A percentile compares a stretch with the other conserved stretches of the same genome.
Conservation (phyloP, 2,113 vertebrate genomes). For the Albula glossodonta region DNA sequence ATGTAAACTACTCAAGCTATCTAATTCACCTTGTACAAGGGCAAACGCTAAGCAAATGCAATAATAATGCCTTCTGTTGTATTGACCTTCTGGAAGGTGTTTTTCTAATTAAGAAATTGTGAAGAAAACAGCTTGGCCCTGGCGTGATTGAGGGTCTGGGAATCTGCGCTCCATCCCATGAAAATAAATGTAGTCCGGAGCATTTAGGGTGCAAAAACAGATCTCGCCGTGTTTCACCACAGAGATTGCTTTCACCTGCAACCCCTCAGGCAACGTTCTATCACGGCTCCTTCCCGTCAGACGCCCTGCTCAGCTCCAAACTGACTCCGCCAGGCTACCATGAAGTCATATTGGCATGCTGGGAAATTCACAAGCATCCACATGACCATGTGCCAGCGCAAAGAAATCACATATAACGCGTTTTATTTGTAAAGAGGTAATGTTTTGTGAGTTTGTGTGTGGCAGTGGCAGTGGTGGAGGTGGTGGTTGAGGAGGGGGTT, state of each 20-base stretch:
- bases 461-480: background rate
- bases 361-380: slow-evolving; percentile 61
- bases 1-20: background rate
- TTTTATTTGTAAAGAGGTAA: too few relatives aligned
- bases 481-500: background rate
- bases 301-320: slow-evolving; percentile 16
- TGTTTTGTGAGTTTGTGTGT: background rate
- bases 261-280: slow-evolving; percentile 64
- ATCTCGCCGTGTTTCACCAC: slow-evolving; percentile 67
- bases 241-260: slow-evolving; percentile 76
- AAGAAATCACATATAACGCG: slow-evolving; percentile 51
- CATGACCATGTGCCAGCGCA: slow-evolving; percentile 49
- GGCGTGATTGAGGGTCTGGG: slow-evolving; percentile 35
- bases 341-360: slow-evolving; percentile 58
- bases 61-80: background rate
- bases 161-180: slow-evolving; percentile 64
- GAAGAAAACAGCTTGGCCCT: slow-evolving; percentile 30
- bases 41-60: background rate
- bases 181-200: slow-evolving; percentile 69
- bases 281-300: slow-evolving; percentile 64
- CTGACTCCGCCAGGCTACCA: slow-evolving; percentile 54
- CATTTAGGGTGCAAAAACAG: slow-evolving; percentile 67
- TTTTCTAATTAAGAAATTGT: slow-evolving; percentile 28
- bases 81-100: background rate
- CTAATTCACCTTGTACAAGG: background rate